Base-by-base conservation (phyloP, 2,113 vertebrate species). In the Phalacrocorax pelagicus region DNA sequence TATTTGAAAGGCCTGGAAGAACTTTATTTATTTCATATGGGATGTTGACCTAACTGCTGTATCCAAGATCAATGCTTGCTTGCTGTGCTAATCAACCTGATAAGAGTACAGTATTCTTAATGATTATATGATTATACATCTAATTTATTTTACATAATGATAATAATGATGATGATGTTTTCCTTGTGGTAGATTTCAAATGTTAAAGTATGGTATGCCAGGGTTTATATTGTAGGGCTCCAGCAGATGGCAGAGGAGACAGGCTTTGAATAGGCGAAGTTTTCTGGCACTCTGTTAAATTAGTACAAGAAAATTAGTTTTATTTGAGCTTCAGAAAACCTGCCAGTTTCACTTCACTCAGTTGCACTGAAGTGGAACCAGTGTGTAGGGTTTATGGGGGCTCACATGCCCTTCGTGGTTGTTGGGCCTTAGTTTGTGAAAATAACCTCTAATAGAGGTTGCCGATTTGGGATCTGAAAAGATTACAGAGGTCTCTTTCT, bases 201-300 rank as follows among this genome's bases (percentile, higher is more conserved):
- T 46, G 40, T 38, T 88, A 11, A 12, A 17, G 27, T 17, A 17
- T 36, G 29, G 19, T 85, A 23, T 44, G 30, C 54, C 73, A 34
- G 52, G 65, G 38, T 82, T 92, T 87, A 79, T 94, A 63, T 84
- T 94, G 34, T 66, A 95, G 77, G 46, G 62, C 65, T 96, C 96
- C 96, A 97, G 94, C 85, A 97, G 96, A 81, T 97, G 96, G 91
- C 96, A 97, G 95, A 94, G 94, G 87, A 97, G 92, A 59, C 81
- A 94, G 87, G 13, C 34, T 96, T 94, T 86, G 49, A 55, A 34
- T 42, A 89, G 77, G 51, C 87, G 73, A 92, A 63, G 23, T 57
- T 94, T 65, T 91, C 86, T 85, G 87, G 89, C 91, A 67, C 67
- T 70, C 38, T 3, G 8, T 92, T 86, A 94, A 94, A 94, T 90